Evolutionary conservation across 2,888 invertebrate species (phyloP).

Genomic region (Philonicus albiceps): DNA sequence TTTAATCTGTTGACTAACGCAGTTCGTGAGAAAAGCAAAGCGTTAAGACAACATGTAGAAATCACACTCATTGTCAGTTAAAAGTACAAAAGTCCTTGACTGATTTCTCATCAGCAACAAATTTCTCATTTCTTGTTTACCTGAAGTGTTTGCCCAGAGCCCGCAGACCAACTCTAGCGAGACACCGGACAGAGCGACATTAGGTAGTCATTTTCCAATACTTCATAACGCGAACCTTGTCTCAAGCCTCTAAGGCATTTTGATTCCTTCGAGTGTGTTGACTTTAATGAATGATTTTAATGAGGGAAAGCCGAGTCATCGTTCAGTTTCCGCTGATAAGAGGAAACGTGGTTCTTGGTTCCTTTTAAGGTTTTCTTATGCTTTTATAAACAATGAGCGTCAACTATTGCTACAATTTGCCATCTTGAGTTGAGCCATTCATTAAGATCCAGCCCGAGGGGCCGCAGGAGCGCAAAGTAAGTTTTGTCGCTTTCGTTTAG

Average conservation of each 20-base stretch:
- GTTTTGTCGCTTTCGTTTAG: slow-evolving; percentile 29
- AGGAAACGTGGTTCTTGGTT: not conserved
- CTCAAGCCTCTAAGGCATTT: not conserved
- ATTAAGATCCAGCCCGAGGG: not conserved
- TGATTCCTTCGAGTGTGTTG: slow-evolving; percentile 38
- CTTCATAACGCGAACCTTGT: slow-evolving; percentile 18
- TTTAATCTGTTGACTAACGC: not conserved
- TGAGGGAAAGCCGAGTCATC: slow-evolving; percentile 32
- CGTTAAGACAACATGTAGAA: not conserved
- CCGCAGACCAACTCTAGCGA: not conserved
- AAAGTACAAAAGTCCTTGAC: not conserved
- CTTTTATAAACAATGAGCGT: slow-evolving; percentile 12
- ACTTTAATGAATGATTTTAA: slow-evolving; percentile 35
- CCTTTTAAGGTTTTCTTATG: not conserved
- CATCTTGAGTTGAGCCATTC: not conserved
- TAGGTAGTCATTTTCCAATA: slow-evolving; percentile 21
- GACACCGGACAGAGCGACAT: not conserved
- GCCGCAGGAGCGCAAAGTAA: not conserved
- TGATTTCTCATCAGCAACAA: slow-evolving; percentile 37
- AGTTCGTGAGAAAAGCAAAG: slow-evolving; percentile 38
- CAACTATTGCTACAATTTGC: slow-evolving; percentile 32
- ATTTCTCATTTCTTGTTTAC: slow-evolving; percentile 19
- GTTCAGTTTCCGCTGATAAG: not conserved
- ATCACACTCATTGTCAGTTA: slow-evolving; percentile 2
- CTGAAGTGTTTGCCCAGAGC: slow-evolving; percentile 12